Conservation (phyloP, 2,797 vertebrate genomes). For the Threskiornis aethiopicus region DNA sequence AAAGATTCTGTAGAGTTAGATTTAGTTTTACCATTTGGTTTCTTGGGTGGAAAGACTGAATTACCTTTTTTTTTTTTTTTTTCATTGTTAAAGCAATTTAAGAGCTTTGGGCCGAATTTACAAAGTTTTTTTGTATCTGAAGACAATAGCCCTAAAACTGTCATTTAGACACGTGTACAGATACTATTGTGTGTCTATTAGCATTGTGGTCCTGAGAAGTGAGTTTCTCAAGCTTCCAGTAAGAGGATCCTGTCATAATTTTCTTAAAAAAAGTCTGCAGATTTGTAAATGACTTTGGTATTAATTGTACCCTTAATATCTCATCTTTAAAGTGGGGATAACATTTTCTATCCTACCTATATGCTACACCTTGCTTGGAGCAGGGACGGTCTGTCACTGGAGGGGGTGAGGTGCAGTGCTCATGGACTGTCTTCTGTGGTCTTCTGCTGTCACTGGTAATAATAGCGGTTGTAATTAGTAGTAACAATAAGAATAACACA, state of each 20-base stretch:
- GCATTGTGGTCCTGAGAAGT: fast-evolving
- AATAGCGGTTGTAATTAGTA: conserved; percentile 1
- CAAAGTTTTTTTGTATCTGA: neutral
- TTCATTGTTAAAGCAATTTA: neutral
- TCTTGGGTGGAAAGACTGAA: neutral
- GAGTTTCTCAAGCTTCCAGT: neutral
- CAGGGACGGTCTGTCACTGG: neutral
- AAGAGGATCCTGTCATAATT: neutral
- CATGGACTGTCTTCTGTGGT: neutral
- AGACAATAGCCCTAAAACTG: neutral
- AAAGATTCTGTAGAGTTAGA: neutral
- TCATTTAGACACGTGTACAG: neutral
- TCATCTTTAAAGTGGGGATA: neutral
- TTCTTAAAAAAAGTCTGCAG: neutral
- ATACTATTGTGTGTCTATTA: neutral
- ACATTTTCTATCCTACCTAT: neutral
- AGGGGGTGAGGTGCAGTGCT: neutral
- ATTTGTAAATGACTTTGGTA: neutral
- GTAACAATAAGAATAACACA: neutral
- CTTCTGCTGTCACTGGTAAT: neutral
- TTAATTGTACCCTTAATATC: neutral
- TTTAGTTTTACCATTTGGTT: neutral
- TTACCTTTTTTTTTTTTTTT: fast-evolving
- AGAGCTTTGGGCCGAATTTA: neutral
- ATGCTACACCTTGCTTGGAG: neutral